A percentile compares a stretch with the other conserved stretches of the same genome.
phyloP scores from a whole-genome alignment of 2,888 invertebrate species.

The Drosophila tanythrix region DNA sequence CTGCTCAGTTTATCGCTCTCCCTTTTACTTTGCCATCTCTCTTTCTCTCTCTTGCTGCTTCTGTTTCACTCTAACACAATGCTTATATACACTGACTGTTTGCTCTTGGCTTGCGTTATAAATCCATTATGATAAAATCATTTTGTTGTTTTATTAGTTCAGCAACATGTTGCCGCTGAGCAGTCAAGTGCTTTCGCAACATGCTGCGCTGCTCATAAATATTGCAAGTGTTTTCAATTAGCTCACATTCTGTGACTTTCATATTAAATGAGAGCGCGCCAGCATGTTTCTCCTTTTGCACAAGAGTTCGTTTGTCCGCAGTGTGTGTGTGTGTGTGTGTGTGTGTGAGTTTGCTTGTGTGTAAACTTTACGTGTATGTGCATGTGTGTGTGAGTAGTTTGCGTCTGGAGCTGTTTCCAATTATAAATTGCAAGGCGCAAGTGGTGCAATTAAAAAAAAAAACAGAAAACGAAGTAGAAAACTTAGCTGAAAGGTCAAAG shows the following conservation, averaged over 20 bases:
- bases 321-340: neutral
- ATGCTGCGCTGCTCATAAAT: constrained; percentile 80
- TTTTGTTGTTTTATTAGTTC: constrained; percentile 81
- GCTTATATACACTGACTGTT: constrained; percentile 54
- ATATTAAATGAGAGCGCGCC: constrained; percentile 74
- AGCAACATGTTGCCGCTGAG: constrained; percentile 78
- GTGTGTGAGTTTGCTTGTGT: constrained; percentile 8
- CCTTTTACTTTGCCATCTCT: constrained; percentile 8
- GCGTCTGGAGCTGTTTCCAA: constrained; percentile 63
- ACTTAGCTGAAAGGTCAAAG: constrained; percentile 64
- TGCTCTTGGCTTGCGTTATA: constrained; percentile 76
- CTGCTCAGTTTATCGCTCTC: constrained; percentile 10
- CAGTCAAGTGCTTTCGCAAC: constrained; percentile 78
- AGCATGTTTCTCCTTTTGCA: constrained; percentile 36
- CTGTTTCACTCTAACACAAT: constrained; percentile 17
- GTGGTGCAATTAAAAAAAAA: constrained; percentile 58
- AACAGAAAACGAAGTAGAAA: constrained; percentile 12
- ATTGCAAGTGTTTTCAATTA: constrained; percentile 83
- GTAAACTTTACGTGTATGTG: constrained; percentile 8
- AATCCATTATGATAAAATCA: constrained; percentile 82
- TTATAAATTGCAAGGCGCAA: constrained; percentile 70
- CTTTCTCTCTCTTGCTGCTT: constrained; percentile 8
- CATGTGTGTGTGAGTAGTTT: constrained; percentile 19
- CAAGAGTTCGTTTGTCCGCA: constrained; percentile 11
- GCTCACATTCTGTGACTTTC: constrained; percentile 81